Base-by-base conservation (phyloP, 2,797 vertebrate species). In the Mormyrops attenuatus region DNA sequence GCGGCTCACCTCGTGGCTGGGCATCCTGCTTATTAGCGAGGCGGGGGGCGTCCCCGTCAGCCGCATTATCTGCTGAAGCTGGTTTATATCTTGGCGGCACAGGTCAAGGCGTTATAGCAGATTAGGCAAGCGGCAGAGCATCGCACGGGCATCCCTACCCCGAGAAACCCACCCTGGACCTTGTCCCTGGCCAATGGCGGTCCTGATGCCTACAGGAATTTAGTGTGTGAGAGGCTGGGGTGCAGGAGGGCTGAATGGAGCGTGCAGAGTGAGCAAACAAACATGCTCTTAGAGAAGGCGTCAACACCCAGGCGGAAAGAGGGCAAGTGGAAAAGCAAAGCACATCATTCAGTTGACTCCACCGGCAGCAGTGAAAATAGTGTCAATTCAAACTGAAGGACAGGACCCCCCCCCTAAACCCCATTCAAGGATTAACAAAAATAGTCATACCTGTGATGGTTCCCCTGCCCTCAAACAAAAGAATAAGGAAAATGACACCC, bases 11-110 rank as follows among this genome's bases (percentile, higher is more conserved):
- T 99, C 98, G 34, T 98, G 98, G 95, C 98, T 99, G 95, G 97
- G 98, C 98, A 99, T 99, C 97, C 98, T 97, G 97, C 97, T 99
- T 97, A 99, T 99, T 95, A 99, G 98, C 93, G 97, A 98, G 86
- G 97, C 97, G 91, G 98, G 98, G 95, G 98, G 98, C 63, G 98
- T 99, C 94, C 98, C 98, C 92, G 98, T 99, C 97, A 99, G 97
- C 90, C 98, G 97, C 98, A 99, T 99, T 95, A 99, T 99, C 97
- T 99, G 98, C 96, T 99, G 98, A 95, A 99, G 98, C 96, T 99
- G 98, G 97, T 99, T 99, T 97, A 99, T 99, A 97, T 99, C 98
- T 99, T 96, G 91, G 93, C 91, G 94, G 95, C 97, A 95, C 92
- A 91, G 93, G 98, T 99, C 97, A 99, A 99, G 98, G 98, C 95